A percentile compares a stretch with the other conserved stretches of the same genome.
Conservation (phyloP, 2,797 vertebrate genomes). For the Iguana delicatissima region DNA sequence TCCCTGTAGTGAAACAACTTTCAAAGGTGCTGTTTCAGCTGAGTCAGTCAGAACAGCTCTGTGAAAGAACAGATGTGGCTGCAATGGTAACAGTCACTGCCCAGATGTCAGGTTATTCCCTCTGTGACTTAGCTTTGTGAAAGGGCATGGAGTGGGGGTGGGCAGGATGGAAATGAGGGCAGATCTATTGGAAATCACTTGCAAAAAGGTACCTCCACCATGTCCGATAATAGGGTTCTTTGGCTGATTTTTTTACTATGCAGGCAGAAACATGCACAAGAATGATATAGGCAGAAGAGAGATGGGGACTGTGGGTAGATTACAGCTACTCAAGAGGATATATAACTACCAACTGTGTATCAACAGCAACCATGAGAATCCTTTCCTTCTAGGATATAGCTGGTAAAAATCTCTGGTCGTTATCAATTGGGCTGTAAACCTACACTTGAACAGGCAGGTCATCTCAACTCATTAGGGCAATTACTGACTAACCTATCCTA, state of each 20-base stretch:
- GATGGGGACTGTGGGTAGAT: neutral
- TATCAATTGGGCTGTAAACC: no score
- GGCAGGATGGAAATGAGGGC: neutral
- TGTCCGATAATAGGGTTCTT: neutral
- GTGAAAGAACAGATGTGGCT: neutral
- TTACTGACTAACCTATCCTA: no score
- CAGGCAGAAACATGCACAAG: neutral
- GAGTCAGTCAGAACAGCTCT: neutral
- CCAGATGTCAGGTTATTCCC: neutral
- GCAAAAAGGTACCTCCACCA: neutral
- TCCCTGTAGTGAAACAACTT: neutral
- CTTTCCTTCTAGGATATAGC: neutral
- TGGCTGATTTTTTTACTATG: neutral
- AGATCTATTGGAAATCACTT: neutral
- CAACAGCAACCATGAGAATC: neutral
- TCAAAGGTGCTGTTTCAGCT: neutral
- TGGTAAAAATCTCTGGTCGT: no score
- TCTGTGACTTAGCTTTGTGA: neutral
- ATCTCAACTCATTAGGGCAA: no score
- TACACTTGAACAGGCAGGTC: no score
- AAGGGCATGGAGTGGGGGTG: slow-evolving; percentile 13
- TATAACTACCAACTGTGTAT: neutral
- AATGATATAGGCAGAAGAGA: neutral
- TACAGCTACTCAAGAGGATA: neutral
- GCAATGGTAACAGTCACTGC: neutral